A percentile compares a stretch with the other conserved stretches of the same genome.
Evolutionary conservation across 2,113 vertebrate genomes (phyloP).

Genomic region (Tachysurus fulvidraco): DNA sequence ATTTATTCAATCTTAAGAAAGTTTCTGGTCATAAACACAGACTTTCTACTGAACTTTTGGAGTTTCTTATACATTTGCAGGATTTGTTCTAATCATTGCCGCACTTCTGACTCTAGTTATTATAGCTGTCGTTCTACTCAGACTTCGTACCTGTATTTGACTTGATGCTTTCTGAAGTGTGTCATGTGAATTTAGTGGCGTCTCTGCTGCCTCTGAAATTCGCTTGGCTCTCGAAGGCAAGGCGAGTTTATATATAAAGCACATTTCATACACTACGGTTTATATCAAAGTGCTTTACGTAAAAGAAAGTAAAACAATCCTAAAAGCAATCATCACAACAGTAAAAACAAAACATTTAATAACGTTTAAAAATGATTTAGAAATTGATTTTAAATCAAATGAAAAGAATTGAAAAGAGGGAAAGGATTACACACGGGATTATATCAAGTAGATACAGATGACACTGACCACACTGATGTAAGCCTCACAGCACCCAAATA

Average conservation of each 20-base stretch:
- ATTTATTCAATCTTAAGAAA: background rate
- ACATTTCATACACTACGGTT: no score
- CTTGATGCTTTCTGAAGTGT: background rate
- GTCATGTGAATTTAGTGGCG: background rate
- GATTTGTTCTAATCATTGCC: background rate
- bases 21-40: background rate
- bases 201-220: no score
- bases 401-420: no score
- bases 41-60: background rate
- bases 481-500: slow-evolving; percentile 7
- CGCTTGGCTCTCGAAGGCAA: no score
- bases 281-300: no score
- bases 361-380: no score
- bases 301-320: no score
- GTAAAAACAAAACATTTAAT: no score
- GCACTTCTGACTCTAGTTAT: background rate
- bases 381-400: no score
- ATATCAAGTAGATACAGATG: background rate
- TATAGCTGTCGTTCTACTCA: background rate
- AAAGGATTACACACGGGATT: no score
- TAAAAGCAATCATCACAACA: no score
- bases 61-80: background rate
- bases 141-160: background rate
- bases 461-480: background rate
- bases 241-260: no score